phyloP scores from a whole-genome alignment of 2,888 invertebrate genomes.

The Campoletis raptor region DNA sequence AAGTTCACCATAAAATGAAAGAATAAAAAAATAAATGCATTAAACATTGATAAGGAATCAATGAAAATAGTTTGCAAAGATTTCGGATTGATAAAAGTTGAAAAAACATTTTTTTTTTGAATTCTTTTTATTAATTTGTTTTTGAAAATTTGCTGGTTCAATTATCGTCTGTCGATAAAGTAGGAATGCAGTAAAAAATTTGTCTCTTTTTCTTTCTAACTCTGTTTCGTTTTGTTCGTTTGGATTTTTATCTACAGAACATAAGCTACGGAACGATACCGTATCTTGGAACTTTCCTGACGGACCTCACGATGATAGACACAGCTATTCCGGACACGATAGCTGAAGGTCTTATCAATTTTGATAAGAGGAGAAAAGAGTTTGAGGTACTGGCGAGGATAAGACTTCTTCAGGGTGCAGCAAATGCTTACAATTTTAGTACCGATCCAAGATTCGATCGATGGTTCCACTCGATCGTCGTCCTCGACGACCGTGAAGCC shows the following conservation, averaged over 20 bases:
- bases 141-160: neutral
- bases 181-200: neutral
- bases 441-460: constrained; percentile 95
- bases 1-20: neutral
- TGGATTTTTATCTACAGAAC: constrained; percentile 84
- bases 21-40: neutral
- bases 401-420: constrained; percentile 97
- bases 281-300: constrained; percentile 98
- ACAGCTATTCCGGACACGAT: constrained; percentile 96
- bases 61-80: neutral
- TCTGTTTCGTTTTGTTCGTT: neutral
- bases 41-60: neutral
- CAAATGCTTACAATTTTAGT: constrained; percentile 96
- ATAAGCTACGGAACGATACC: constrained; percentile 98
- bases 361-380: constrained; percentile 98
- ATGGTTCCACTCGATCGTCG: constrained; percentile 97
- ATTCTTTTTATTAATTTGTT: neutral
- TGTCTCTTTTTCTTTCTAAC: neutral
- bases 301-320: constrained; percentile 99
- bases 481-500: constrained; percentile 96
- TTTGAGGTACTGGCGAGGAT: constrained; percentile 99
- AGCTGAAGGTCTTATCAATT: constrained; percentile 96
- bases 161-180: neutral
- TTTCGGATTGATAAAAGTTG: neutral
- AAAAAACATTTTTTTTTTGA: neutral